These are phyloP conservation scores for Alviniconcha marisindica DNA, from an alignment of 1,140 invertebrate species.

Conservation along the genomic window DNA sequence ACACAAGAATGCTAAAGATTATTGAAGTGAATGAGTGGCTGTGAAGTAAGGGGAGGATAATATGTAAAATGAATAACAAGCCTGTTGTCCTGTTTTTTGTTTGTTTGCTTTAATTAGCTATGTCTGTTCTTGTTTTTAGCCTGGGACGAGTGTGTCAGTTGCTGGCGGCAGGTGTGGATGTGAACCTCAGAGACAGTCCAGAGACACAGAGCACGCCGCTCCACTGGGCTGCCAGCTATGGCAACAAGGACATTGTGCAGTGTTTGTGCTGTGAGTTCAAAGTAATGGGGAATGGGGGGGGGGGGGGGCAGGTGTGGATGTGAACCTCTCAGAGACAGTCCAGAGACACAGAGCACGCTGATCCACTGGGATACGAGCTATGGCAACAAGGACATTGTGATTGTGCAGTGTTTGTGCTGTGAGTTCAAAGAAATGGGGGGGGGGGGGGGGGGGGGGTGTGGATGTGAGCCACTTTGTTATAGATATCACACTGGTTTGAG, in stretches of 20 bases:
- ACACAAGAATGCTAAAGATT: too few relatives aligned
- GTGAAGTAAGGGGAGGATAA: too few relatives aligned
- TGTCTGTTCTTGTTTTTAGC: too few relatives aligned
- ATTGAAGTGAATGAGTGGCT: too few relatives aligned
- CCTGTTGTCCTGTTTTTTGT: too few relatives aligned
- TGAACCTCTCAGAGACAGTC: conserved; percentile 80
- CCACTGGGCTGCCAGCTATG: conserved; percentile 83
- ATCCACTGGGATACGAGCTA: conserved; percentile 83
- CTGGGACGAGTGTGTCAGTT: conserved; percentile 73
- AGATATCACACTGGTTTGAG: too few relatives aligned
- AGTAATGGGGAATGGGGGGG: too few relatives aligned
- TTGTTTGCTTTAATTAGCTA: too few relatives aligned
- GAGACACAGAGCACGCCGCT: conserved; percentile 81
- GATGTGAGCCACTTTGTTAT: too few relatives aligned
- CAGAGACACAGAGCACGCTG: conserved; percentile 81
- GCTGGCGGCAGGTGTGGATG: conserved; percentile 79
- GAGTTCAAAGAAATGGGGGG: conserved; percentile 50
- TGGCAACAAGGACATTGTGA: conserved; percentile 80
- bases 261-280: conserved; percentile 79
- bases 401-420: conserved; percentile 81
- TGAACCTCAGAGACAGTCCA: conserved; percentile 81
- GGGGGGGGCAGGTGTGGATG: too few relatives aligned
- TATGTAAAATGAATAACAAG: too few relatives aligned
- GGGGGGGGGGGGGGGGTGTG: too few relatives aligned
- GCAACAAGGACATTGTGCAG: conserved; percentile 79